Conservation (phyloP, 2,888 invertebrate genomes). For the Meiosimyza platycephala region DNA sequence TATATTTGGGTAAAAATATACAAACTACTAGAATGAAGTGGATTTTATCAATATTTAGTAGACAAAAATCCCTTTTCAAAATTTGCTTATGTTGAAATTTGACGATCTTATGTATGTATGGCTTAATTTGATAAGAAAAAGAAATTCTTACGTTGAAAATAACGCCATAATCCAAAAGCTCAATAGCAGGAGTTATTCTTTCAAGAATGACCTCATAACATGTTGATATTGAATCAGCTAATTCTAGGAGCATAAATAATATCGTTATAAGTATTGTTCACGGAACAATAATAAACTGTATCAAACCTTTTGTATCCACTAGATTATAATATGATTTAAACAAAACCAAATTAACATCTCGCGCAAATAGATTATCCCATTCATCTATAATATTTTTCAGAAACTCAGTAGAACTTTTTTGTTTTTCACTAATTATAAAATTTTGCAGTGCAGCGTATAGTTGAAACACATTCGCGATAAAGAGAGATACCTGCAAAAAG, state of each 20-base stretch:
- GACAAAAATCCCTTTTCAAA: too few species aligned
- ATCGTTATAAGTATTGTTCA: not conserved
- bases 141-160: conserved; percentile 54
- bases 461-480: conserved; percentile 69
- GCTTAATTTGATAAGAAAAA: not conserved
- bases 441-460: conserved; percentile 69
- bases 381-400: conserved; percentile 69
- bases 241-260: not conserved
- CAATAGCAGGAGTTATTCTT: conserved; percentile 52
- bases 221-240: conserved; percentile 11
- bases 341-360: conserved; percentile 69
- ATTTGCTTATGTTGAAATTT: too few species aligned
- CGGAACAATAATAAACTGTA: not conserved
- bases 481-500: conserved; percentile 66
- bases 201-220: conserved; percentile 54
- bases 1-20: too few species aligned
- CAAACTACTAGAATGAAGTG: too few species aligned
- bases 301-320: conserved; percentile 47
- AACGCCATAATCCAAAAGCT: conserved; percentile 56
- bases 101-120: too few species aligned
- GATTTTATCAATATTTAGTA: too few species aligned
- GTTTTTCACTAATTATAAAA: conserved; percentile 66
- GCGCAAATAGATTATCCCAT: conserved; percentile 82
- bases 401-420: conserved; percentile 62
- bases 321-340: conserved; percentile 60